Evolutionary conservation across 2,888 invertebrate genomes (phyloP), one percentile per base, ranked within the genome.

Genomic region (Dicyrtoma fusca): DNA sequence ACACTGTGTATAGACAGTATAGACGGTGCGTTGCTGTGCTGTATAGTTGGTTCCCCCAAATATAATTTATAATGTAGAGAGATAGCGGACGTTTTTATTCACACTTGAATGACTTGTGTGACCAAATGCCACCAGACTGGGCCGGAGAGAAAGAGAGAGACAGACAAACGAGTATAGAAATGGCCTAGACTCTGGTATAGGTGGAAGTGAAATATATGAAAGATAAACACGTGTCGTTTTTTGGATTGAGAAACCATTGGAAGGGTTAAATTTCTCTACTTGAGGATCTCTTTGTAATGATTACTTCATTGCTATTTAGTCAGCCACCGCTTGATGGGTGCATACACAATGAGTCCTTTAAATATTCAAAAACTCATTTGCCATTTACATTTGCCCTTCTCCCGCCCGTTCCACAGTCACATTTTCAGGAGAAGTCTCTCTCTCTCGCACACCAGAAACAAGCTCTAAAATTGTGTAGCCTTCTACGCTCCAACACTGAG

Each of bases 241-340:
- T 23, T 25, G 55, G 66, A 68, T 68, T 57, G 66, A 34, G 66
- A 55, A 68, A 57, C 66, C 26, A 68, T 68, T 17, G 66, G 14
- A n/a, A 34, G 65, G 65, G 65, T 53, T 66, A 23, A 53, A 51
- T 55, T 59, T 74, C 53, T 70, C 61, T 47, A 44, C n/a, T 51
- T 17, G 17, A n/a, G n/a, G 23, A 64, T 72, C 59, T 71, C 68
- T 64, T 73, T 69, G 69, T 69, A 69, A 65, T 71, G 71, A 73
- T 73, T 61, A 71, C 71, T 73, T 72, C 71, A 74, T 53, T 51
- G 66, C 66, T 68, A 68, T 68, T 68, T 68, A 66, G 55, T 55
- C 66, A 68, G 66, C 42, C 53, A 66, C 66, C 53, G 66, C 66
- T 66, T 51, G 66, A 66, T 66, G 66, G 53, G 42, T 55, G 66